phyloP scores from a whole-genome alignment of 2,797 vertebrate genomes.

The Dicrostonyx torquatus region DNA sequence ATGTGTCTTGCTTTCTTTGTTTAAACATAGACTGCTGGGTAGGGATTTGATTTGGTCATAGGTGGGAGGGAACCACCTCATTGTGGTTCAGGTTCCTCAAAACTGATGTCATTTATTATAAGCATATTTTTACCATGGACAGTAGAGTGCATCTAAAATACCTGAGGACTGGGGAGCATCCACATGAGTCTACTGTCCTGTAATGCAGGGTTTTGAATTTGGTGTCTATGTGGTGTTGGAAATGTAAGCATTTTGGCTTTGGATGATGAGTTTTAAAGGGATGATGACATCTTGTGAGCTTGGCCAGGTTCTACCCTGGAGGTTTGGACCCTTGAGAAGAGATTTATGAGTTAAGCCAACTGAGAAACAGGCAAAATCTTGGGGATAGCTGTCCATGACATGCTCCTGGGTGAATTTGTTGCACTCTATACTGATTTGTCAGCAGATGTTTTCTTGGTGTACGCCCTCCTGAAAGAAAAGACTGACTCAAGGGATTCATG shows the following conservation, averaged over 20 bases:
- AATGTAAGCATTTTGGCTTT: not conserved
- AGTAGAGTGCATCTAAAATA: not conserved
- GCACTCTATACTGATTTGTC: not conserved
- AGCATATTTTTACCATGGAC: not conserved
- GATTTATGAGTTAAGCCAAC: not conserved
- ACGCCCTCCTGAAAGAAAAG: not conserved
- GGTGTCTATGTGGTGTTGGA: not conserved
- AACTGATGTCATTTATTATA: not conserved
- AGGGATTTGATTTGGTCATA: conserved; percentile 17
- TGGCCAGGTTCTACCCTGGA: not conserved
- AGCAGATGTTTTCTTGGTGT: not conserved
- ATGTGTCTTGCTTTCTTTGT: not conserved
- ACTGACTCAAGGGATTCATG: not conserved
- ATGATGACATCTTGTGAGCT: not conserved
- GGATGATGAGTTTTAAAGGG: not conserved
- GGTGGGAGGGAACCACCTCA: not conserved
- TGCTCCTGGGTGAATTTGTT: not conserved
- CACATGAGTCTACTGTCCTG: not conserved
- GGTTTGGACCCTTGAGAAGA: not conserved
- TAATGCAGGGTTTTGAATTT: not conserved
- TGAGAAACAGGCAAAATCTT: not conserved
- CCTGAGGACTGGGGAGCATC: not conserved
- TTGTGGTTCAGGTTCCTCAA: not conserved
- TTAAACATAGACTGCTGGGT: not conserved
- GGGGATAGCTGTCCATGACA: not conserved